These are phyloP conservation scores for Pungitius pungitius DNA, from an alignment of 2,113 vertebrate species.

Conservation along the genomic window DNA sequence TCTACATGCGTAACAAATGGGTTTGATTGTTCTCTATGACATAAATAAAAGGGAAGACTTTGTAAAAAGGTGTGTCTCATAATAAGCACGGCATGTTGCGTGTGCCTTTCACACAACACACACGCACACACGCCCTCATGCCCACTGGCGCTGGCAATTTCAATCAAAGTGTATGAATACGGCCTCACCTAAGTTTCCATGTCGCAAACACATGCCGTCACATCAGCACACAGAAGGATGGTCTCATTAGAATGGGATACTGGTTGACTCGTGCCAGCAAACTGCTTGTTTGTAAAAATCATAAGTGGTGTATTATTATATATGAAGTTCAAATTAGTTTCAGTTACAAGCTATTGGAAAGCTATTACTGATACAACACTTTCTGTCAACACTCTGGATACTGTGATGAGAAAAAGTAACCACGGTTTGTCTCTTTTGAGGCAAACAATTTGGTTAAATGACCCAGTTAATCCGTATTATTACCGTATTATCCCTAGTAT, in stretches of 20 bases:
- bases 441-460: not conserved
- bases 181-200: not conserved
- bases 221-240: not conserved
- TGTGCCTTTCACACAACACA: not conserved
- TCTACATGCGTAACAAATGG: not conserved
- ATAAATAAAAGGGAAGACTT: not conserved
- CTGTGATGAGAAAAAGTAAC: not conserved
- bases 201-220: not conserved
- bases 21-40: slow-evolving; percentile 9
- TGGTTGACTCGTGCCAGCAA: not conserved
- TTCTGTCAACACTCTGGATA: not conserved
- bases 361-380: not conserved
- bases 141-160: not conserved
- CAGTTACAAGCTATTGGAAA: not conserved
- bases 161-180: not conserved
- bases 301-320: not conserved
- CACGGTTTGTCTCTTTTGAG: not conserved
- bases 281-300: not conserved
- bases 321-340: not conserved
- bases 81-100: too few relatives aligned
- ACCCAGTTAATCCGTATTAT: not conserved
- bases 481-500: not conserved
- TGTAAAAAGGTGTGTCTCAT: slow-evolving; percentile 17
- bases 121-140: not conserved
- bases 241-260: not conserved